Conservation (phyloP, 2,113 vertebrate species). For the Natator depressus region DNA sequence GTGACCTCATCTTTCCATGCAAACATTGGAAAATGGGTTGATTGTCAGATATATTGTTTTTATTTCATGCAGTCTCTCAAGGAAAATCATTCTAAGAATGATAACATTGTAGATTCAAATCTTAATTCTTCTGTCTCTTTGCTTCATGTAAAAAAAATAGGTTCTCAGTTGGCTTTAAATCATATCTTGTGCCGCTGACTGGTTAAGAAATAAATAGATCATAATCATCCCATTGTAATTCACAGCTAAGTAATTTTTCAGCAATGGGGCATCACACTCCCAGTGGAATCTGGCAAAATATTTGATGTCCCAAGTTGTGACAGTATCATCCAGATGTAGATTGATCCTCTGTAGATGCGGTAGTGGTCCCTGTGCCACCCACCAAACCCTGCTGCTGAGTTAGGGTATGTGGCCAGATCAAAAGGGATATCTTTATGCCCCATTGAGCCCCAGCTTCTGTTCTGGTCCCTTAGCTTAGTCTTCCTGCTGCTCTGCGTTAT, state of each 20-base stretch:
- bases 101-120: conserved; percentile 3
- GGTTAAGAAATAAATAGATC: neutral
- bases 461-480: neutral
- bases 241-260: neutral
- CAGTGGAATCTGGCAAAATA: neutral
- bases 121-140: neutral
- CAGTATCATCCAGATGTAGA: neutral
- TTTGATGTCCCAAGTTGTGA: neutral
- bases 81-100: neutral
- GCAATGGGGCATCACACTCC: neutral
- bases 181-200: neutral
- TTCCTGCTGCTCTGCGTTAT: neutral
- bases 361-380: neutral
- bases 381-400: neutral
- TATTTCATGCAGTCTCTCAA: neutral
- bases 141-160: neutral
- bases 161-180: neutral
- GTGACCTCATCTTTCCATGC: neutral
- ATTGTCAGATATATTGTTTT: neutral
- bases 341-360: neutral
- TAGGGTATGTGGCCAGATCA: neutral
- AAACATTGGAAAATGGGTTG: neutral
- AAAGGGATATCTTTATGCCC: neutral
- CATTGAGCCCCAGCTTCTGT: neutral
- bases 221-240: neutral